Percentiles rank a stretch among this genome's conserved stretches.
These are phyloP conservation scores for Pogonocherus hispidulus DNA, from an alignment of 2,888 invertebrate species.

Conservation along the genomic window DNA sequence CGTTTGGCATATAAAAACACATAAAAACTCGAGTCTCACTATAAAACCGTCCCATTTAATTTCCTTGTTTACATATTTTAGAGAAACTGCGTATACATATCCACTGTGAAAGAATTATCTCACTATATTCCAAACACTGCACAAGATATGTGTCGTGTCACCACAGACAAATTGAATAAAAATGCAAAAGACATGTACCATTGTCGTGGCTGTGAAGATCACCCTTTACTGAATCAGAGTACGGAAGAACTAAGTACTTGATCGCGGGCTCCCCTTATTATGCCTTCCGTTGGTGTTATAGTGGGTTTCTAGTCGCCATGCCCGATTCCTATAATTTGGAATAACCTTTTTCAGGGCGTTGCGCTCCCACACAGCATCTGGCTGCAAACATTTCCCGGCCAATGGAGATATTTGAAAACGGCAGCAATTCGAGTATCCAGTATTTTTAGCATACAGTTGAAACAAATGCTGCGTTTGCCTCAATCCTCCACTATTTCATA, in stretches of 20 bases:
- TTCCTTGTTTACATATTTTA: not conserved
- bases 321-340: slow-evolving; percentile 57
- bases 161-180: slow-evolving; percentile 2
- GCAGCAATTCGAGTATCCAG: slow-evolving; percentile 53
- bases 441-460: slow-evolving; percentile 59
- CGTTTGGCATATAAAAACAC: not conserved
- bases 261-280: slow-evolving; percentile 48
- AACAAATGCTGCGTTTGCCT: slow-evolving; percentile 44
- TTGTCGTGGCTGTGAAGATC: slow-evolving; percentile 32
- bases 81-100: not conserved
- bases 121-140: slow-evolving; percentile 23
- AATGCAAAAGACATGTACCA: slow-evolving; percentile 32
- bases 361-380: slow-evolving; percentile 52
- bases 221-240: slow-evolving; percentile 34
- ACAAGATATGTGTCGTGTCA: slow-evolving; percentile 16
- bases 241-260: slow-evolving; percentile 45
- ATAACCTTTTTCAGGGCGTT: slow-evolving; percentile 58
- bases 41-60: not conserved
- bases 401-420: slow-evolving; percentile 54
- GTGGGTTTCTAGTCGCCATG: slow-evolving; percentile 63
- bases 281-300: slow-evolving; percentile 60
- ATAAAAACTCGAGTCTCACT: not conserved
- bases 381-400: slow-evolving; percentile 43
- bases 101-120: slow-evolving; percentile 13
- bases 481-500: slow-evolving; percentile 41